Conservation (phyloP, 2,888 invertebrate species). For the Apamea anceps region DNA sequence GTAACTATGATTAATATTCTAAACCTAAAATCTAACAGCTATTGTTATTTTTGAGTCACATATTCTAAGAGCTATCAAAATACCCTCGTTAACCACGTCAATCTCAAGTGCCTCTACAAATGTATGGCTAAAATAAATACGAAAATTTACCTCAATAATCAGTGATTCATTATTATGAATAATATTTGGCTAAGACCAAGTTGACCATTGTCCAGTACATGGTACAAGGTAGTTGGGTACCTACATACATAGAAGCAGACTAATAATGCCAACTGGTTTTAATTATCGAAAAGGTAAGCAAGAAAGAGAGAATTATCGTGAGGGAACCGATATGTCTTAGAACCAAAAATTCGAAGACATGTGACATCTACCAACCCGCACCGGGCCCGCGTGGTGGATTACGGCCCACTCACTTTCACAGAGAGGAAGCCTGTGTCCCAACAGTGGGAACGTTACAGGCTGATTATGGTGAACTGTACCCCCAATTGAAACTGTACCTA, state of each 20-base stretch:
- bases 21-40: background rate
- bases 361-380: too few relatives aligned
- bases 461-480: too few relatives aligned
- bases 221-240: background rate
- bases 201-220: background rate
- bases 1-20: slow-evolving; percentile 3
- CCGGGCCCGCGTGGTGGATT: too few relatives aligned
- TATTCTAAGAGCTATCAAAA: slow-evolving; percentile 36
- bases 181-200: slow-evolving; percentile 22
- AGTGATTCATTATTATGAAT: slow-evolving; percentile 31
- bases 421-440: too few relatives aligned
- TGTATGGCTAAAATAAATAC: slow-evolving; percentile 20
- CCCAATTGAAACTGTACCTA: too few relatives aligned
- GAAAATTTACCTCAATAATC: slow-evolving; percentile 33
- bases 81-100: slow-evolving; percentile 20
- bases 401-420: too few relatives aligned
- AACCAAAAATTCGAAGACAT: too few relatives aligned
- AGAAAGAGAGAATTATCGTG: background rate
- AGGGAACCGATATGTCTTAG: too few relatives aligned
- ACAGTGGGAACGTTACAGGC: too few relatives aligned
- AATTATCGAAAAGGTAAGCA: background rate
- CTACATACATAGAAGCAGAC: background rate
- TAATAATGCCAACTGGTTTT: background rate
- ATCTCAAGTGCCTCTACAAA: slow-evolving; percentile 37
- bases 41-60: slow-evolving; percentile 32